Base-by-base conservation (phyloP, 2,113 vertebrate species). In the Syngnathus typhle region DNA sequence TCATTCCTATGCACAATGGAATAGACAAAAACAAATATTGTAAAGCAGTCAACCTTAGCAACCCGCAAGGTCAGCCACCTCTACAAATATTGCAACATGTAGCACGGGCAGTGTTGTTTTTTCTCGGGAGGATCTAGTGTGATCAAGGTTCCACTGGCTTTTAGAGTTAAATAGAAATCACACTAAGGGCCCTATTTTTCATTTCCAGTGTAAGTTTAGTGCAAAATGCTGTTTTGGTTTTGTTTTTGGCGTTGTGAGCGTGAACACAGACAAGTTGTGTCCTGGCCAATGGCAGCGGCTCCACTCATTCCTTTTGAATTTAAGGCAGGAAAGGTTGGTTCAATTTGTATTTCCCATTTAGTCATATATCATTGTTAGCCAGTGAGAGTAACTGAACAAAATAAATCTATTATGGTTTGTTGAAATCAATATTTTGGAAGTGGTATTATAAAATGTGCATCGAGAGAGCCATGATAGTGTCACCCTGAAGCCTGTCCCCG, bases 91-190 rank as follows among this genome's bases (percentile, higher is more conserved):
- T 27, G 41, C 51, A 37, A 16, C 16, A 27, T 4, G 7, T 7
- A 39, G 36, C 15, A 47, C 7, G 3, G 3, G 10, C 18, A 5
- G 32, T 70, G n/a, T 13, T 62, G 41, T 19, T 46, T 47, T 63
- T 18, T 19, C 23, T 18, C 54, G 19, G 16, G 58, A 19, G 9
- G 27, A 39, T 38, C 1, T 10, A 6, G 21, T 47, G 62, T 7
- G 0, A 12, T 44, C 41, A 9, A 65, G 27, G 12, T 59, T 69
- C 51, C 44, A 21, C 37, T 43, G 59, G 23, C 44, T 7, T 47
- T 36, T 16, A 38, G 19, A 66, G 49, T 71, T 1, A n/a, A 47
- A 47, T 70, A 36, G 49, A 71, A 23, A 46, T 68, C 27, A 32
- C 27, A 32, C 27, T 32, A 37, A 58, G 27, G 13, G 21, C 4